Percentiles rank a stretch among this genome's conserved stretches.
Evolutionary conservation across 1,140 invertebrate genomes (phyloP).

Genomic region (Philotrypesis tridentata): DNA sequence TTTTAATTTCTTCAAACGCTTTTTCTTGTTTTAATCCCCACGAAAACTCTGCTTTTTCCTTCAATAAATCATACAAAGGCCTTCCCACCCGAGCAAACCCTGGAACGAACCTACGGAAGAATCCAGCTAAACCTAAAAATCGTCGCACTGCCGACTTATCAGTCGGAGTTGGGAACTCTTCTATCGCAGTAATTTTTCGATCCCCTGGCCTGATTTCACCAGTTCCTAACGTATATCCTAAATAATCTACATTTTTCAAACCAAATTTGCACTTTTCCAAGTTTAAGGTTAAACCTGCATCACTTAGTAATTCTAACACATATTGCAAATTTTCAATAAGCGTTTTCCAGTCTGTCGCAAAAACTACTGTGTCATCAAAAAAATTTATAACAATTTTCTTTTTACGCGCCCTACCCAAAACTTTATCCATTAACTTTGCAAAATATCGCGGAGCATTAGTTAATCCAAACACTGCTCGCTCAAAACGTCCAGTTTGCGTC

Average conservation of each 20-base stretch:
- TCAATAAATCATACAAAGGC: conserved; percentile 21
- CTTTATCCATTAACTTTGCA: conserved; percentile 45
- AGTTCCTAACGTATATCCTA: conserved; percentile 51
- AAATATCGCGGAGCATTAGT: conserved; percentile 45
- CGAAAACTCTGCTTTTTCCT: conserved; percentile 5
- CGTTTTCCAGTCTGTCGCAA: conserved; percentile 15
- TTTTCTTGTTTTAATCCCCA: conserved; percentile 27
- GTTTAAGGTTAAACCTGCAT: conserved; percentile 57
- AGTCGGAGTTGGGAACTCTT: not conserved
- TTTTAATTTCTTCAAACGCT: conserved; percentile 12
- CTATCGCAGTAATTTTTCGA: conserved; percentile 51
- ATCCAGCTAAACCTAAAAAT: conserved; percentile 68
- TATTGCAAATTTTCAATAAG: conserved; percentile 34
- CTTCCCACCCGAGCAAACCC: not conserved
- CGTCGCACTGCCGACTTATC: conserved; percentile 51
- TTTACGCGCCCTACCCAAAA: conserved; percentile 1
- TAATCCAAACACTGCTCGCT: conserved; percentile 44
- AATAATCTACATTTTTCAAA: conserved; percentile 51
- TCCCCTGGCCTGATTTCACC: conserved; percentile 50
- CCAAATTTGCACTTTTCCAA: conserved; percentile 58
- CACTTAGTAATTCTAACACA: conserved; percentile 54
- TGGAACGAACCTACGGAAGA: conserved; percentile 60
- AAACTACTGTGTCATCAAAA: conserved; percentile 44
- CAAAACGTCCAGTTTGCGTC: conserved; percentile 43
- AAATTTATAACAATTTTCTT: no score